Conservation (phyloP, 2,888 invertebrate species). For the Nemurella pictetii region DNA sequence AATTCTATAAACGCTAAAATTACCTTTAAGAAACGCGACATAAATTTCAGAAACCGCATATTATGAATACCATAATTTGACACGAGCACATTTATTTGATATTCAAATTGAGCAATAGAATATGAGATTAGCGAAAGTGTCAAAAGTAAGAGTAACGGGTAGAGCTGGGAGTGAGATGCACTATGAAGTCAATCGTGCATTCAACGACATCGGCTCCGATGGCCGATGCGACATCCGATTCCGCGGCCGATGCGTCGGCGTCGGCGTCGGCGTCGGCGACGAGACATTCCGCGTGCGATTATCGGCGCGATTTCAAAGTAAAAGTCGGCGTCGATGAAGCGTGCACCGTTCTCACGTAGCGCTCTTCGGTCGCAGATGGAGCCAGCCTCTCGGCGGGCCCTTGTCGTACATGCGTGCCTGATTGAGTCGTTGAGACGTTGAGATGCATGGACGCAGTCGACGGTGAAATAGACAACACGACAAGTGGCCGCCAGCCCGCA, state of each 20-base stretch:
- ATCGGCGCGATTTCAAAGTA: background rate
- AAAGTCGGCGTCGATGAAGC: background rate
- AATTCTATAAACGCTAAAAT: background rate
- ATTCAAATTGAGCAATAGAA: background rate
- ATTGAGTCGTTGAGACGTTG: background rate
- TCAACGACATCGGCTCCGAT: background rate
- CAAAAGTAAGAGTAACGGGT: background rate
- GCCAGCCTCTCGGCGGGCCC: background rate
- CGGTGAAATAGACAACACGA: background rate
- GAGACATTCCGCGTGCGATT: background rate
- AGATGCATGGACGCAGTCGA: background rate
- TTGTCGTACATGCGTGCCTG: background rate
- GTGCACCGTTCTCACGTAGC: background rate
- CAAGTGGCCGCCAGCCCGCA: background rate
- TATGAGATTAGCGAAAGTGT: background rate
- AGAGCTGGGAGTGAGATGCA: background rate
- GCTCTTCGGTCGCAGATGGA: background rate
- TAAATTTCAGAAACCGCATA: background rate
- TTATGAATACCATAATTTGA: background rate
- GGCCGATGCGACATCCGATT: no score
- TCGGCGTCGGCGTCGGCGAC: background rate
- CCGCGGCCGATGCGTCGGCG: background rate
- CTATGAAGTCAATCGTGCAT: background rate
- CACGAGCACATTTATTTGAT: background rate
- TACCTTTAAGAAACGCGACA: background rate